Base-by-base conservation (phyloP, 2,113 vertebrate species). In the Muntiacus reevesi region DNA sequence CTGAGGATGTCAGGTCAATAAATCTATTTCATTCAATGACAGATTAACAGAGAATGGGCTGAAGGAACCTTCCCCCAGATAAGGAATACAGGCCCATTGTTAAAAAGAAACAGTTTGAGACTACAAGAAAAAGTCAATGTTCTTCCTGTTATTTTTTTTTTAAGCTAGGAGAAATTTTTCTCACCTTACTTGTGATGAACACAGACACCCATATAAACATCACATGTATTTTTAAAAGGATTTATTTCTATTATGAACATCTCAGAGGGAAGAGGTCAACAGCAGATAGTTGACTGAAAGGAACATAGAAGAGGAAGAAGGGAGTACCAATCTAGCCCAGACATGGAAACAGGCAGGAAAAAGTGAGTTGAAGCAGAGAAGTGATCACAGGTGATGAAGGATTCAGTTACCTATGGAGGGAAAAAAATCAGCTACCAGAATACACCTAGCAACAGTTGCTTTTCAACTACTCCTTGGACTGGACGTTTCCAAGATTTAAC, bases 231-330 rank as follows among this genome's bases (percentile, higher is more conserved):
- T 94, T 14, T 64, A 95, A 94, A 87, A 76, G 19, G 30, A 60
- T 94, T 52, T 97, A 74, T 86, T 94, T 83, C 78, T 47, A 47
- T 55, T 50, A 85, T 93, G 45, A 83, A 40, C 81, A 94, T 52
- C 28, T 74, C 55, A 85, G 67, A 84, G 13, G 23, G n/a, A 57
- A 86, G 54, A 92, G 36, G 79, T 74, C 59, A 94, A 76, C 7
- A 79, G 14, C 5, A 87, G 55, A 88, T 45, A 17, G 12, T 2
- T 89, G 62, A 74, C n/a, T 87, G 9, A 59, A 64, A 81, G 57
- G 84, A 54, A 92, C 86, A 60, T 0, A 94, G 14, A 96, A 87
- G 33, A 84, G 36, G 36, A 94, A 95, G 4, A 62, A 5, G 4
- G 40, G 10, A 5, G 7, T 54, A 92, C 28, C 45, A 85, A 12